A percentile compares a stretch with the other conserved stretches of the same genome.
Conservation (phyloP, 1,140 invertebrate genomes). For the Potamilus streckersoni region DNA sequence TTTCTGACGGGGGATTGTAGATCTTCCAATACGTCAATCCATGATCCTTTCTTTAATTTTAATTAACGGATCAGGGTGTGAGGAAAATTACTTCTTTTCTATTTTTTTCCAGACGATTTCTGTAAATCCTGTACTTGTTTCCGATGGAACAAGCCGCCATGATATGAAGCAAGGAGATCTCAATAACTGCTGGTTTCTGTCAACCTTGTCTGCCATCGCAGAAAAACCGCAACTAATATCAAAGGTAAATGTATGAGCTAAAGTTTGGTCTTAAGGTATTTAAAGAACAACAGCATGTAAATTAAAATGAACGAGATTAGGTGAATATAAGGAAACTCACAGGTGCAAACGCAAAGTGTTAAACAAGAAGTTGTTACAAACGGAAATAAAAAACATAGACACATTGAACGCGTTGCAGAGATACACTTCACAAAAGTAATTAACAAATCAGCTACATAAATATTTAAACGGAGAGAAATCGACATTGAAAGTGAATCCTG, state of each 20-base stretch:
- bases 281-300: not conserved
- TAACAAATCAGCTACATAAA: too few relatives aligned
- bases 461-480: too few relatives aligned
- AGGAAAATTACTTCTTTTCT: not conserved
- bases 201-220: conserved; percentile 53
- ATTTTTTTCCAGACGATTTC: conserved; percentile 41
- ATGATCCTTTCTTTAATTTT: not conserved
- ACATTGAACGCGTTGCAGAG: not conserved
- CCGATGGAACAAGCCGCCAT: conserved; percentile 54
- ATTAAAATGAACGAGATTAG: not conserved
- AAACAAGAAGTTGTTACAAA: not conserved
- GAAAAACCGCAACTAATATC: conserved; percentile 55
- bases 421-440: too few relatives aligned
- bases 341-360: not conserved
- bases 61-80: not conserved
- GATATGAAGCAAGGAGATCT: conserved; percentile 59
- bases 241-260: conserved; percentile 32
- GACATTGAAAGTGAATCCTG: too few relatives aligned
- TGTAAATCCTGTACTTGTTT: conserved; percentile 40
- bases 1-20: too few relatives aligned
- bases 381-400: not conserved
- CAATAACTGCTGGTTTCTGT: conserved; percentile 58
- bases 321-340: not conserved
- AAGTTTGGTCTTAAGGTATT: not conserved
- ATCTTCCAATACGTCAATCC: too few relatives aligned